Base-by-base conservation (phyloP, 1,140 invertebrate genomes). In the Orius insidiosus region DNA sequence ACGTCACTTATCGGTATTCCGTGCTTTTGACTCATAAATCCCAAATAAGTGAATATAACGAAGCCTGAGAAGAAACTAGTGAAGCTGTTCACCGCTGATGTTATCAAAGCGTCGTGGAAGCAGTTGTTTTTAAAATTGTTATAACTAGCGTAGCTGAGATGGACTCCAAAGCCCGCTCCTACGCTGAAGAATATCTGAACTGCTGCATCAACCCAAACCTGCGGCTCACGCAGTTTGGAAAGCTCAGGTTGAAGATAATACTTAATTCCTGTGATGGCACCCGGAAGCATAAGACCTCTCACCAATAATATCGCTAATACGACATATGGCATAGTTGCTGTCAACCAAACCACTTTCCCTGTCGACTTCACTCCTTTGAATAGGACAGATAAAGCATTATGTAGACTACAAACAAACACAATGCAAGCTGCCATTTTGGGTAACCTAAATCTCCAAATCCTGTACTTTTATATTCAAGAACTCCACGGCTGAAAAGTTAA, bases 131-230 rank as follows among this genome's bases (percentile, higher is more conserved):
- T 71, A 56, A 90, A 90, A 45, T 71, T 71, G 60, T 94, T 93
- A 56, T 87, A 90, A 59, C 85, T 89, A 9, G 87, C 84, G 65
- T 89, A 84, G 32, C 84, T 80, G 5, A 92, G 70, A 54, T 92
- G 77, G 15, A 85, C 85, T 43, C 89, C 89, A 72, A 89, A 93
- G 3, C 88, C 88, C 8, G 85, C 82, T 1, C 88, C 89, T 1
- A 92, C 75, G 0, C 86, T 90, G 58, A 85, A 93, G 60, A 93
- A 92, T 51, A 93, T 82, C 63, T 87, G 83, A 5, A 87, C 76
- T 0, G 87, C 87, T 5, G 88, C 88, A 62, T 92, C 88, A 24
- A 83, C 78, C 89, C 89, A 94, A 14, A 92, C 85, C 80, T 87
- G 58, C 3, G 77, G 76, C 52, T 81, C 72, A 50, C 66, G 69